A percentile compares a stretch with the other conserved stretches of the same genome.
These are phyloP conservation scores for Dynastes maya DNA, from an alignment of 2,888 invertebrate genomes.

Conservation along the genomic window DNA sequence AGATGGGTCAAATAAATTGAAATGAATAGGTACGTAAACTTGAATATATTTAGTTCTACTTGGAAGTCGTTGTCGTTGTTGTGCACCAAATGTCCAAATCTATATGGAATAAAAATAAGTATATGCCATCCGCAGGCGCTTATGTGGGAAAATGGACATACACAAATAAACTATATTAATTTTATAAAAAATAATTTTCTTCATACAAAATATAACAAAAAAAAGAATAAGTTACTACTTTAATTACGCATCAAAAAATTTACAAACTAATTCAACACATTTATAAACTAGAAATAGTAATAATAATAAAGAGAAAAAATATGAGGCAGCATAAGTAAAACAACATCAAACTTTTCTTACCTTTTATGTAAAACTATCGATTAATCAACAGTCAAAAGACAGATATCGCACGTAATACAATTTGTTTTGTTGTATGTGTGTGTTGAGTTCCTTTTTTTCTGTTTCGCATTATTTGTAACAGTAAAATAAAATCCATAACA, in stretches of 20 bases:
- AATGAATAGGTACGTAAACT: too few relatives aligned
- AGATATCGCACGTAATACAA: conserved; percentile 52
- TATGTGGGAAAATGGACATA: conserved; percentile 26
- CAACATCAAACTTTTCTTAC: conserved; percentile 49
- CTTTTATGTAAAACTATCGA: conserved; percentile 67
- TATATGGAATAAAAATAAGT: background rate
- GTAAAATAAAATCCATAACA: conserved; percentile 62
- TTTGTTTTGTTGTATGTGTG: conserved; percentile 36
- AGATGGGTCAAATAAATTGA: too few relatives aligned
- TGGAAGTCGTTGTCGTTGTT: too few relatives aligned
- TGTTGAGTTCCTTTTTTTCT: conserved; percentile 14
- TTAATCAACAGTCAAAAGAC: conserved; percentile 64
- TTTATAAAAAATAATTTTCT: conserved; percentile 48
- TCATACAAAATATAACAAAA: conserved; percentile 50
- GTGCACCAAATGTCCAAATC: too few relatives aligned
- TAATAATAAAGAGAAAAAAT: conserved; percentile 44
- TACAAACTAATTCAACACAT: conserved; percentile 46
- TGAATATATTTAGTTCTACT: too few relatives aligned
- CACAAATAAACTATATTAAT: conserved; percentile 36
- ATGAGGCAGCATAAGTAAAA: conserved; percentile 45
- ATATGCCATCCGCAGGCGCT: background rate
- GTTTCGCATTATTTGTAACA: conserved; percentile 48
- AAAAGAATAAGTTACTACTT: conserved; percentile 48
- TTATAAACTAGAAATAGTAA: conserved; percentile 46
- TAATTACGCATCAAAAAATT: conserved; percentile 48